A percentile compares a stretch with the other conserved stretches of the same genome.
Conservation (phyloP, 2,797 vertebrate species). For the Falco concolor region DNA sequence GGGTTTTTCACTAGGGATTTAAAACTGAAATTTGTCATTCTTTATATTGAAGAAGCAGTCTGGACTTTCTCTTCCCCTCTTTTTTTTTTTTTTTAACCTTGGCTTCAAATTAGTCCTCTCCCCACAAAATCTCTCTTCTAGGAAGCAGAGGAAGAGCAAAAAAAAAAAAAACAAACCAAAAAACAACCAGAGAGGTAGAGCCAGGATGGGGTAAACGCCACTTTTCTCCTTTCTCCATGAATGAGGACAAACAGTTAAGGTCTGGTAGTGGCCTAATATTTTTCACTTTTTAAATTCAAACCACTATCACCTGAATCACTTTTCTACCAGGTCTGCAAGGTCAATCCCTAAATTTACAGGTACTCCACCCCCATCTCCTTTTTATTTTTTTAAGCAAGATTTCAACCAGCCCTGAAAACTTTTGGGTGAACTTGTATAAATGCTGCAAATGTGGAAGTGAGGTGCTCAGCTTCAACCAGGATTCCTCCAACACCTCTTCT, state of each 20-base stretch:
- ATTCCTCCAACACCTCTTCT: background rate
- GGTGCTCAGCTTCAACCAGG: background rate
- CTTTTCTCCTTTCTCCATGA: background rate
- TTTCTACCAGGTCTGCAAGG: background rate
- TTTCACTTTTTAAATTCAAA: background rate
- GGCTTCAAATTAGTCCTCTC: background rate
- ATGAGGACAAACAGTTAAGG: background rate
- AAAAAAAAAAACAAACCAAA: background rate
- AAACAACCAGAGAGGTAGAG: background rate
- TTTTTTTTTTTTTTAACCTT: background rate
- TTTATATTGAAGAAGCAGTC: background rate
- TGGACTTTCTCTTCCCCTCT: background rate
- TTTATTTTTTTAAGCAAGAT: background rate
- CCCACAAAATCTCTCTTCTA: background rate
- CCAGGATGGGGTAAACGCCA: background rate
- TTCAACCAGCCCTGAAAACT: background rate
- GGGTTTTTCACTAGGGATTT: background rate
- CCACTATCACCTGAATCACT: background rate
- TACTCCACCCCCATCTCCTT: too few relatives aligned
- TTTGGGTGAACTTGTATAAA: background rate
- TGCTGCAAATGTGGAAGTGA: background rate
- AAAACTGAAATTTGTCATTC: constrained; percentile 21
- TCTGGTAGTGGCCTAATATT: background rate
- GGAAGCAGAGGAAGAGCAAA: background rate
- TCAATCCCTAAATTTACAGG: background rate